Evolutionary conservation across 2,888 invertebrate genomes (phyloP).

Genomic region (Trachelus iudaicus): DNA sequence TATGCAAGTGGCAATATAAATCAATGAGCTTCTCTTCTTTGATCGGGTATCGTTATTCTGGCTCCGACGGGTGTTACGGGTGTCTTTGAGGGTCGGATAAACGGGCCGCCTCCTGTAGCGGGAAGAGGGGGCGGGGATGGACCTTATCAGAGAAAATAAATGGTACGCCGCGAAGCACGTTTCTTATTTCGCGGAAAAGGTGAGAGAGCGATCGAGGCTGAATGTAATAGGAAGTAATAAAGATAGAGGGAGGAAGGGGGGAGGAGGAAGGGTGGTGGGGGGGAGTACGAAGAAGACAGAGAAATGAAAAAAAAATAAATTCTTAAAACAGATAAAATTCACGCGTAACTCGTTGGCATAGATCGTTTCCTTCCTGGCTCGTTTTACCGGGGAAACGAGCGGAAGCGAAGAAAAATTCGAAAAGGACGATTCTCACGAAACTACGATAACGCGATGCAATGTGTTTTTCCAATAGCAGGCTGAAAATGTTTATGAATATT

Average conservation of each 20-base stretch:
- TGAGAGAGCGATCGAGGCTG: background rate
- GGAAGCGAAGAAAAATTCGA: background rate
- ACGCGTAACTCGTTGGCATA: background rate
- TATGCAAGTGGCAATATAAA: conserved; percentile 43
- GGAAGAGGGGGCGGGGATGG: background rate
- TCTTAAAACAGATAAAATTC: background rate
- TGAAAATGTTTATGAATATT: conserved; percentile 58
- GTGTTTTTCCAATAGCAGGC: conserved; percentile 24
- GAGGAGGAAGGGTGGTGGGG: background rate
- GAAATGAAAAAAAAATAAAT: background rate
- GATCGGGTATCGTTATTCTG: conserved; percentile 29
- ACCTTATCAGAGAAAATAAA: background rate
- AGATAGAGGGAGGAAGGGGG: background rate
- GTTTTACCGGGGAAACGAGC: background rate
- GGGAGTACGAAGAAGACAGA: background rate
- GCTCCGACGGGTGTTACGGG: background rate
- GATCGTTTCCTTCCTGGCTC: background rate
- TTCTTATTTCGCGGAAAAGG: background rate
- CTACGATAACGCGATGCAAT: conserved; percentile 6
- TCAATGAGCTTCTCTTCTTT: conserved; percentile 41
- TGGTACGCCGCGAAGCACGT: background rate
- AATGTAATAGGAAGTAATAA: background rate
- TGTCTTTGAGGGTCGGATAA: background rate
- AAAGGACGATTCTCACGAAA: background rate
- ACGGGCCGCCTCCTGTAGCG: background rate